Conservation (phyloP, 2,797 vertebrate genomes). For the Rhinogobio ventralis region DNA sequence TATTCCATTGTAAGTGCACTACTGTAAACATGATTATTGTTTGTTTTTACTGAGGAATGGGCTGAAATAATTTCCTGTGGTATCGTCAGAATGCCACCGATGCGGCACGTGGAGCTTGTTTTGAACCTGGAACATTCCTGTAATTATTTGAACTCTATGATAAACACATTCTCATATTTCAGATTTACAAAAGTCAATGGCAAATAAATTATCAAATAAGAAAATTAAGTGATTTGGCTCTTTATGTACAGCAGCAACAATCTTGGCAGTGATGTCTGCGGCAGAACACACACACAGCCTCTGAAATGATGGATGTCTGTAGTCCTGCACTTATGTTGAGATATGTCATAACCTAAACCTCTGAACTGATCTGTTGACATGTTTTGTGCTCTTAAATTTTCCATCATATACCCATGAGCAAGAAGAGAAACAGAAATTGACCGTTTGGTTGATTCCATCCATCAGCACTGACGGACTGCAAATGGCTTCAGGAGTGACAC, state of each 20-base stretch:
- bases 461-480: background rate
- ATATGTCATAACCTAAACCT: background rate
- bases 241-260: background rate
- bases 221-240: conserved; percentile 1
- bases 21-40: background rate
- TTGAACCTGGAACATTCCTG: background rate
- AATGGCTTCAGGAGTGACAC: conserved; percentile 15
- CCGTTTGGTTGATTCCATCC: background rate
- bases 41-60: background rate
- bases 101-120: background rate
- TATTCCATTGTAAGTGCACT: background rate
- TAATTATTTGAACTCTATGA: background rate
- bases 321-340: background rate
- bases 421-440: background rate
- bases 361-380: background rate
- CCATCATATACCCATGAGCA: background rate
- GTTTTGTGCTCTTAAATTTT: conserved; percentile 1
- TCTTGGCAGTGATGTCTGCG: background rate
- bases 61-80: background rate
- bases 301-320: background rate
- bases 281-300: background rate
- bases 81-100: conserved; percentile 1
- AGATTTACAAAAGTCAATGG: background rate
- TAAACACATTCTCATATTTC: background rate
- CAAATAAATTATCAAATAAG: background rate